These are phyloP conservation scores for Alexandromys fortis DNA, from an alignment of 2,113 vertebrate genomes.

Conservation along the genomic window DNA sequence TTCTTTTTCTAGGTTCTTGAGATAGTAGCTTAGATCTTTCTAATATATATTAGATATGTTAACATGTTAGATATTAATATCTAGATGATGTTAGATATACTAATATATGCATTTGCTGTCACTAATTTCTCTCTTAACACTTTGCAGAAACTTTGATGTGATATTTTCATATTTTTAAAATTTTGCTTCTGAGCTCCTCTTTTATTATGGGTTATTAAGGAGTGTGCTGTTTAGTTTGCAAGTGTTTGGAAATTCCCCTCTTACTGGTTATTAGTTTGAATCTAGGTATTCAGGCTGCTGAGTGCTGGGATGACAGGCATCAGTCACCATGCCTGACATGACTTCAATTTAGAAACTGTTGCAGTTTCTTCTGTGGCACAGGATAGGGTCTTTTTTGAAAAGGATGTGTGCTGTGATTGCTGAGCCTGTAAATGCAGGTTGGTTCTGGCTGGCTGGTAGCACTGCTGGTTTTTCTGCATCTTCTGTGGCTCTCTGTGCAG, in stretches of 20 bases:
- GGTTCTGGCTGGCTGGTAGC: not conserved
- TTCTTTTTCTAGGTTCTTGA: conserved; percentile 47
- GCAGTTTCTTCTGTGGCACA: not conserved
- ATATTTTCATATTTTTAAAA: conserved; percentile 9
- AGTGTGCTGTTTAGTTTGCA: not conserved
- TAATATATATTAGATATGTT: not conserved
- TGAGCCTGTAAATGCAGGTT: not conserved
- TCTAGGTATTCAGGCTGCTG: not conserved
- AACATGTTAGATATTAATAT: not conserved
- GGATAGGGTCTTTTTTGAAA: not conserved
- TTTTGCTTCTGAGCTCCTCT: not conserved
- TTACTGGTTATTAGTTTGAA: not conserved
- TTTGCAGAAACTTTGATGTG: not conserved
- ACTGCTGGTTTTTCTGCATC: not conserved
- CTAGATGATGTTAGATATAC: not conserved
- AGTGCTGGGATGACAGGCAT: not conserved
- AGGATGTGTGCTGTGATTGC: not conserved
- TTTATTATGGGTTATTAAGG: conserved; percentile 1
- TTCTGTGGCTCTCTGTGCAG: not conserved
- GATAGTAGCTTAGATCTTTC: not conserved
- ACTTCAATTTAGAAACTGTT: not conserved
- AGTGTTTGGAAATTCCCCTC: not conserved
- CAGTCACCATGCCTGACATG: not conserved
- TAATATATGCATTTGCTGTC: not conserved
- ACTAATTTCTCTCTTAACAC: not conserved